Evolutionary conservation across 2,113 vertebrate species (phyloP), one percentile per base, ranked within the genome.

Genomic region (Drymodes brunneopygia): DNA sequence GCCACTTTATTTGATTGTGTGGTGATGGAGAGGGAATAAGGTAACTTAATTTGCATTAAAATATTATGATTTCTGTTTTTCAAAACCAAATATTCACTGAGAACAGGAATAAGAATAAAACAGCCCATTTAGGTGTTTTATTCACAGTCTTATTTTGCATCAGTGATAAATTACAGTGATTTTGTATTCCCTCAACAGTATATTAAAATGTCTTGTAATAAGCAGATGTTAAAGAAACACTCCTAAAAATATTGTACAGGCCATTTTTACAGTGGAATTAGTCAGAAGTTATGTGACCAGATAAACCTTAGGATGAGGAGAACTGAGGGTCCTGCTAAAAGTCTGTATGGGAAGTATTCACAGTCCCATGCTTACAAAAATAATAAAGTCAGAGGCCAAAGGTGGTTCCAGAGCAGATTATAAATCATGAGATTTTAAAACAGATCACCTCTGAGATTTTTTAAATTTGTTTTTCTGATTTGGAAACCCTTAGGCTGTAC

Each of bases 1-100:
- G 67, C 90, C 60, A 56, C 88, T 94, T 96, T 88, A 90, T 93
- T 96, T 92, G 90, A 88, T 93, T 92, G 86, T 93, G 75, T 42
- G 47, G 36, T 1, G 24, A 62, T 81, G 85, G 74, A 92, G 42
- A 69, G 35, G 54, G 88, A 94, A 88, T 35, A 27, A 95, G 82
- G 82, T 92, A 94, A 88, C 71, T 86, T 90, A 33, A 90, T 96
- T 94, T 93, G 42, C 88, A 94, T 92, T 88, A 88, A 88, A 92
- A 83, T 86, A 40, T 88, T 75, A 62, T 90, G 62, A 83, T 88
- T 92, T 88, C 40, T 85, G 28, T 67, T 85, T 95, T 92, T 62
- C 50, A 90, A 70, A 73, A 80, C 35, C 57, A 93, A 80, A 82
- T 79, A 79, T 72, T 69, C 62, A 35, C 56, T 51, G 57, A 79